These are phyloP conservation scores for Cylloceria caligata DNA, from an alignment of 2,888 invertebrate species.

Conservation along the genomic window DNA sequence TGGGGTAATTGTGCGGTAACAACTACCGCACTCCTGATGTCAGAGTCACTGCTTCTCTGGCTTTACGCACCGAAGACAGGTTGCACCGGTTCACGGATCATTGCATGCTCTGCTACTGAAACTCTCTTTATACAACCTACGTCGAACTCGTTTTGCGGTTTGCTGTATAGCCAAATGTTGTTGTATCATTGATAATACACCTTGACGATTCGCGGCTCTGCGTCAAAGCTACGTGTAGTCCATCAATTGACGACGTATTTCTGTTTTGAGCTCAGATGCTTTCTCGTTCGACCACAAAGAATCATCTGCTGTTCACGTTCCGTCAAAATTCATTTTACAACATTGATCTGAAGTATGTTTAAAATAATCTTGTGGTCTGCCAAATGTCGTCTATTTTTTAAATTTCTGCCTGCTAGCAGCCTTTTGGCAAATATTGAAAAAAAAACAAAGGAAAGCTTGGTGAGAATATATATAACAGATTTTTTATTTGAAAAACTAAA, in stretches of 20 bases:
- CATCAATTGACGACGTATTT: slow-evolving; percentile 40
- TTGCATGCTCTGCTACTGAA: slow-evolving; percentile 64
- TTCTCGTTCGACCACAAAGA: slow-evolving; percentile 27
- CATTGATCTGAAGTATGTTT: background rate
- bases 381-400: slow-evolving; percentile 33
- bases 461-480: too few relatives aligned
- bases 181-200: slow-evolving; percentile 3
- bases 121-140: slow-evolving; percentile 36
- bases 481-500: too few relatives aligned
- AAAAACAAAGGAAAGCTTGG: background rate
- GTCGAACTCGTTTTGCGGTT: slow-evolving; percentile 55
- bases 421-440: background rate
- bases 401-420: background rate
- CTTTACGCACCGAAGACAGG: slow-evolving; percentile 69
- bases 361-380: slow-evolving; percentile 26
- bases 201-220: slow-evolving; percentile 41
- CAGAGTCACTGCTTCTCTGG: slow-evolving; percentile 49
- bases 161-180: slow-evolving; percentile 66
- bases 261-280: slow-evolving; percentile 19
- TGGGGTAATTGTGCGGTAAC: slow-evolving; percentile 77
- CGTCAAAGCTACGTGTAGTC: background rate
- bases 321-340: background rate
- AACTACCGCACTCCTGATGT: slow-evolving; percentile 41
- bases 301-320: slow-evolving; percentile 49
- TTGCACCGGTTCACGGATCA: slow-evolving; percentile 75